Evolutionary conservation across 2,888 invertebrate genomes (phyloP), one percentile per base, ranked within the genome.

Genomic region (Reticulitermes lucifugus): DNA sequence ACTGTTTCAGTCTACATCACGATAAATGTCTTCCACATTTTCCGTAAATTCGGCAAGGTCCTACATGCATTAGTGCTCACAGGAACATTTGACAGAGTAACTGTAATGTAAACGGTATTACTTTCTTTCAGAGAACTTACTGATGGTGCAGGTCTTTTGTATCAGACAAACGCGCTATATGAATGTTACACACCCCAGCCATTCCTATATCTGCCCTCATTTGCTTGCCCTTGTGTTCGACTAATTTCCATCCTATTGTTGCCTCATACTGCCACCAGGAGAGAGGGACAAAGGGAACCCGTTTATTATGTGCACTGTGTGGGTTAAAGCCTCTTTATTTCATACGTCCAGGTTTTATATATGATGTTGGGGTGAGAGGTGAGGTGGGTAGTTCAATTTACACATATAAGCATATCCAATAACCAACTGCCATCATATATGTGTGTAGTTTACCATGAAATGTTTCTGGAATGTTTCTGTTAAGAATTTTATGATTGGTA

Each of bases 161-260:
- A 55, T 55, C 18, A 55, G 55, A 55, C 10, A 46, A 9, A 46
- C 46, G 46, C 46, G 6, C 46, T 5, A 46, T 46, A 46, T 12
- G 46, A 46, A 7, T 46, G 55, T 18, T 55, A 12, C 12, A 25
- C 65, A 2, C 65, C n/a, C 65, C 7, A n/a, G 14, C 41, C 73
- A 73, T 35, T 41, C 21, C 73, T 41, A 10, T 73, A 41, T 9
- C 73, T 10, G 22, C 51, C 51, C 79, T 60, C 41, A 35, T 35
- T 21, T 59, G 55, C 60, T 29, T 60, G 35, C 59, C 79, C 55
- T 59, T 79, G 79, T 59, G 59, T 79, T 6, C 35, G 55, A 80
- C 80, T 59, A 80, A 80, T 80, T 80, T 80, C 60, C 60, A 35
- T 80, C 51, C 29, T 35, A 80, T 80, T 80, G 80, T 80, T 80